These are phyloP conservation scores for Archocentrus centrarchus DNA, from an alignment of 2,113 vertebrate genomes.

Conservation along the genomic window DNA sequence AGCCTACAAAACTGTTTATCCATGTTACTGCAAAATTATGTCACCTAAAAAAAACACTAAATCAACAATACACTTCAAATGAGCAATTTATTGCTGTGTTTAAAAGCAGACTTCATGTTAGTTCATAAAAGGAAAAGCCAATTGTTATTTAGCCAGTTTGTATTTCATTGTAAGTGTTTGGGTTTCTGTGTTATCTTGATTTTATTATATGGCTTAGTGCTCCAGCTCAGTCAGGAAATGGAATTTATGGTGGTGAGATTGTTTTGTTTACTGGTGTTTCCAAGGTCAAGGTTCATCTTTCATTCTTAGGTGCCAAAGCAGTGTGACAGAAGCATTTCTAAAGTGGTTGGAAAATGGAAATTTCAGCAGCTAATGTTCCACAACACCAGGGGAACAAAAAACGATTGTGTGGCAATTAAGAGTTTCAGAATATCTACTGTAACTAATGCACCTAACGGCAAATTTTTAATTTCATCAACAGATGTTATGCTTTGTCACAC, in stretches of 20 bases:
- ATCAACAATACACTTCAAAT: neutral
- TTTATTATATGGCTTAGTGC: neutral
- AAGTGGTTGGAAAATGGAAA: neutral
- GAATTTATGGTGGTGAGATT: neutral
- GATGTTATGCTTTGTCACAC: neutral
- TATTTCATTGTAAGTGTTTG: neutral
- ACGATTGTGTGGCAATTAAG: neutral
- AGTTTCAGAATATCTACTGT: neutral
- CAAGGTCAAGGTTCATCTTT: neutral
- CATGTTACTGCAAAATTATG: neutral
- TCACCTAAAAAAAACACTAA: neutral
- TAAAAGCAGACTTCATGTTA: neutral
- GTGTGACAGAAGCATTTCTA: neutral
- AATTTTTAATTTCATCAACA: neutral
- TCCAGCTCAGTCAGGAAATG: neutral
- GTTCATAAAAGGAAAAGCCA: neutral
- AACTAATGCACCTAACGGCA: neutral
- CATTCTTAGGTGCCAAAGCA: neutral
- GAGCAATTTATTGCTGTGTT: neutral
- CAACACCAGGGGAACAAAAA: neutral
- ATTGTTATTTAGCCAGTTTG: neutral
- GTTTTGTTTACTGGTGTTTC: neutral
- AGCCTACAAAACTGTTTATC: neutral
- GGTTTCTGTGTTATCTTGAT: neutral
- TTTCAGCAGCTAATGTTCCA: neutral